Percentiles rank a stretch among this genome's conserved stretches.
phyloP scores from a whole-genome alignment of 2,797 vertebrate species.

The Leptoclinus maculatus region DNA sequence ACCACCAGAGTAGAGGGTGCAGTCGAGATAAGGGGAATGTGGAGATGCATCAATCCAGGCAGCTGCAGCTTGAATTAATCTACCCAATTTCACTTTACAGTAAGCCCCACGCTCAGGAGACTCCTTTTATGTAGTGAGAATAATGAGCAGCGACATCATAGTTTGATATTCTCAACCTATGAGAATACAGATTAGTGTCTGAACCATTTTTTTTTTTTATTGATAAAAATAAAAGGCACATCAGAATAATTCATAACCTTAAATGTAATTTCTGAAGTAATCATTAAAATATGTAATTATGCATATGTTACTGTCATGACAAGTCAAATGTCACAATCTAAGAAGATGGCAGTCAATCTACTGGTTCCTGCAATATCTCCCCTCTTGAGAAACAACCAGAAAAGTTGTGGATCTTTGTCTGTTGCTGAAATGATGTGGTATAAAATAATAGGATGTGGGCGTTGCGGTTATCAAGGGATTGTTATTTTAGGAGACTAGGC shows the following conservation, averaged over 20 bases:
- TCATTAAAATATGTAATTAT: conserved; percentile 10
- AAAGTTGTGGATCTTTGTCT: conserved; percentile 1
- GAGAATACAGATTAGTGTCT: not conserved
- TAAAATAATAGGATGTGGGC: conserved; percentile 17
- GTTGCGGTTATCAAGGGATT: not conserved
- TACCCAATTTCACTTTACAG: not conserved
- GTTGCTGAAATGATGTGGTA: not conserved
- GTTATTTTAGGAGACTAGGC: not conserved
- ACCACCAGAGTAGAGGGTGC: conserved; percentile 27
- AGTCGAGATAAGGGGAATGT: conserved; percentile 27
- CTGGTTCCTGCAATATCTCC: not conserved
- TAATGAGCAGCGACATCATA: not conserved
- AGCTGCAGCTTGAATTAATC: conserved; percentile 5
- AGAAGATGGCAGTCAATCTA: not conserved
- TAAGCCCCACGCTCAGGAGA: not conserved
- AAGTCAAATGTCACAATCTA: conserved; percentile 14
- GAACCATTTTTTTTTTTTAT: conserved; percentile 2
- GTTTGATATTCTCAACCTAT: not conserved
- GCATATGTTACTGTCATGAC: not conserved
- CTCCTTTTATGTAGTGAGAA: conserved; percentile 2
- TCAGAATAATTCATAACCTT: conserved; percentile 4
- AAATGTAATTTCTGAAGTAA: not conserved
- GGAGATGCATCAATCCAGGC: conserved; percentile 16
- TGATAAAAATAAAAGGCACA: not conserved
- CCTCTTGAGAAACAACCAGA: not conserved